Base-by-base conservation (phyloP, 2,797 vertebrate genomes). In the Botia almorhae region DNA sequence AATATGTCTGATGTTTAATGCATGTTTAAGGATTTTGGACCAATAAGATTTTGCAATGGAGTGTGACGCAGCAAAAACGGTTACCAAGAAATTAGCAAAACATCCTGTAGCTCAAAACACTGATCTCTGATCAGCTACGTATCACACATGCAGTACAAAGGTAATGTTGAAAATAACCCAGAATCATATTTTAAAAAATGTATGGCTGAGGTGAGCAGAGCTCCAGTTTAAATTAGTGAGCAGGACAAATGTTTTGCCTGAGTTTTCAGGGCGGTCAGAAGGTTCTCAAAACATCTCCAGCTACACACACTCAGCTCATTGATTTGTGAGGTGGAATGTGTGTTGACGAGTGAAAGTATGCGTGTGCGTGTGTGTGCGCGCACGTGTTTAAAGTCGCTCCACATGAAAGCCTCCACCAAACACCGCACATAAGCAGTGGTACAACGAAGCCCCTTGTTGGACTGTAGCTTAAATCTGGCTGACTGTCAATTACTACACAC, bases 281-380 rank as follows among this genome's bases (percentile, higher is more conserved):
- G 83, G 80, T 83, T 76, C 72, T 82, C 79, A 85, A 85, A 82
- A 69, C 61, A 58, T 53, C 33, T 7, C 39, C 53, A 64, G 19
- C 48, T 63, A 78, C 60, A 64, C 68, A 79, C 76, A 77, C 69
- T 63, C 64, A 58, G 64, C 39, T 36, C 56, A 43, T 67, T 58
- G 73, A 85, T 80, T 76, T 82, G 80, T 74, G 17, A 83, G 73
- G 79, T 76, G 69, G 17, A 46, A 23, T 33, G 26, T 8, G 51
- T 43, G 53, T 63, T 23, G 16, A 21, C 46, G 69, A 64, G 77
- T 50, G 61, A 67, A 7, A 4, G 46, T 33, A 33, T 48, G 23
- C 12, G 7, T 23, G 58, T 64, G 29, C 26, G 2, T 19, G 13
- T 12, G 13, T 16, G 46, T 64, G 53, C 53, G 58, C 51, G 79